Evolutionary conservation across 2,888 invertebrate genomes (phyloP), one percentile per base, ranked within the genome.

Genomic region (Drosophila demipolita): DNA sequence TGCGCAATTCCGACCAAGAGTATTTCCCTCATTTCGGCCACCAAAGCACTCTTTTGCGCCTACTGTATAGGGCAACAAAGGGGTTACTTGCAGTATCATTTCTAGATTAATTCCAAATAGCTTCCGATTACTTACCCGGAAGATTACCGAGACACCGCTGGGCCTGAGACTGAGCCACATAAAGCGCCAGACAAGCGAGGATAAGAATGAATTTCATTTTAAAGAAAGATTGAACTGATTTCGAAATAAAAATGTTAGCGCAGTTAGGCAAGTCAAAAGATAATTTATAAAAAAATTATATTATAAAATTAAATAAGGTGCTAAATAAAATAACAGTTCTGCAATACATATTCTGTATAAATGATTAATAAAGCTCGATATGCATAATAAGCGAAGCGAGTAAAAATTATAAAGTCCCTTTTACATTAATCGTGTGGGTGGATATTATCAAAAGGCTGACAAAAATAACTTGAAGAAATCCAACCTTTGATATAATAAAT

Each of bases 201-300:
- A 81, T 23, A 7, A 66, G 17, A 29, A 68, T 40, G 23, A 81
- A 77, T 52, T 81, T 78, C 73, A 78, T 80, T 12, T 64, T 12
- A 20, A 20, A 42, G 3, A 42, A 33, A 54, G 11, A 6, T 55
- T 32, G 23, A 77, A 78, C 63, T 81, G 62, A 61, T 36, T 68
- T 23, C n/a, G 1, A 38, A 15, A 45, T 15, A 12, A 42, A 20
- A 57, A 23, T 12, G 0, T n/a, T 9, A 12, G 6, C 26, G 29
- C 7, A 62, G 20, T 33, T 7, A 7, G 12, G 20, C 20, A 1
- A 36, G 42, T 20, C 12, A 20, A 42, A 26, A 26, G 26, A 26
- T 26, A 26, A 26, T 26, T 26, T 26, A 26, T 26, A 26, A 26
- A 26, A 26, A 26, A 26, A 26, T 26, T 3, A 26, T 23, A 23